Evolutionary conservation across 2,888 invertebrate genomes (phyloP), one percentile per base, ranked within the genome.

Genomic region (Aelia acuminata): DNA sequence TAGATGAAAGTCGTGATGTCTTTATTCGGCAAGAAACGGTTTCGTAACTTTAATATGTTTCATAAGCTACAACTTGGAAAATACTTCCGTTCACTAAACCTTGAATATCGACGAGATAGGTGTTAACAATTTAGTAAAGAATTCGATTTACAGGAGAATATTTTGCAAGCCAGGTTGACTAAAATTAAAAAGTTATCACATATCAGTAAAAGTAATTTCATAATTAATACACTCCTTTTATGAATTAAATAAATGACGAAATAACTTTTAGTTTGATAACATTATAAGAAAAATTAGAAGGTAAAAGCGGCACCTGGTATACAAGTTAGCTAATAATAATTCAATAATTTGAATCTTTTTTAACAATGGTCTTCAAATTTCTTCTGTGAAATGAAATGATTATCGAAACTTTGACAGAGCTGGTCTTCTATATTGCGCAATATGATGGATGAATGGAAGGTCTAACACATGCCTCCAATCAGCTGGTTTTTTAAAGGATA

Each of bases 21-120:
- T 53, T 53, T 53, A 53, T 53, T 53, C 53, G 11, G n/a, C 53
- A n/a, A 50, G 49, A 50, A 50, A 53, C n/a, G 11, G 53, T 53
- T 53, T 53, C 53, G n/a, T 53, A 53, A 53, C 53, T 20, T 10
- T n/a, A 53, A 53, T 53, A 53, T 53, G 8, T 53, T 53, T 53
- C 53, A 50, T 50, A 22, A 53, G n/a, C 3, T 53, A n/a, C 50
- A 5, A 50, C 50, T 22, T 53, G 20, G 20, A 53, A 53, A 11
- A 53, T 4, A 53, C 53, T 53, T 53, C 53, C 53, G 53, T 53
- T 53, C 53, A 53, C 53, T 53, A 53, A n/a, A 53, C 53, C 53
- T 53, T 53, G 53, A 53, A 53, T 53, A 53, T 53, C n/a, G 53
- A 53, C 10, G 8, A n/a, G 53, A 22, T 53, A 1, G 53, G n/a